phyloP scores from a whole-genome alignment of 2,113 vertebrate genomes.

The Callipepla californica region DNA sequence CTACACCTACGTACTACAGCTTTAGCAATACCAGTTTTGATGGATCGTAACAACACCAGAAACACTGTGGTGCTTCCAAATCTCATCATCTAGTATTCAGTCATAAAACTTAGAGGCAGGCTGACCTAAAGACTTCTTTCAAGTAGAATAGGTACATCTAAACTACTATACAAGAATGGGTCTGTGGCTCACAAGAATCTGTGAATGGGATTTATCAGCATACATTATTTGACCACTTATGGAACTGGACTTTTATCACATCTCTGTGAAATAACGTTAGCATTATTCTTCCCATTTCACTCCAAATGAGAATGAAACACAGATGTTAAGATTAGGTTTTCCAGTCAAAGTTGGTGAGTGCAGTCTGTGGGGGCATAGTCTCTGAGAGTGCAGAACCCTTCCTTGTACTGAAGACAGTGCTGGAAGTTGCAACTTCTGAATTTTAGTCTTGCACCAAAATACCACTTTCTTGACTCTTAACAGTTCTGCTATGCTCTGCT shows the following conservation, averaged over 20 bases:
- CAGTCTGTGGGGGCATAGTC: background rate
- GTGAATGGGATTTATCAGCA: fast-evolving
- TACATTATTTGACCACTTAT: background rate
- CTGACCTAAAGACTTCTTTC: background rate
- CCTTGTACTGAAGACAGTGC: background rate
- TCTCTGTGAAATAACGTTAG: background rate
- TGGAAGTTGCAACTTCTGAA: background rate
- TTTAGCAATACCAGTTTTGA: background rate
- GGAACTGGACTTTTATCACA: background rate
- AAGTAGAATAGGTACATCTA: background rate
- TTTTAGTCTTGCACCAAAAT: background rate
- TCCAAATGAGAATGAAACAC: background rate
- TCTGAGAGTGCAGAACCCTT: background rate
- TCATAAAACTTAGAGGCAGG: background rate
- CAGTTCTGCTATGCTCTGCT: background rate
- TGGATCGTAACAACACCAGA: background rate
- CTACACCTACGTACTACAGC: background rate
- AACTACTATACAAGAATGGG: background rate
- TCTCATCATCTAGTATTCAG: background rate
- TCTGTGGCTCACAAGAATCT: background rate
- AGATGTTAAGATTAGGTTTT: background rate
- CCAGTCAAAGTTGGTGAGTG: background rate
- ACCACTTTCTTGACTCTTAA: background rate
- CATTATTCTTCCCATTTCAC: background rate
- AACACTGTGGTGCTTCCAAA: background rate